Evolutionary conservation across 35 echinoderm and acorn worm species (phyloP).

Genomic region (Heliocidaris erythrogramma): DNA sequence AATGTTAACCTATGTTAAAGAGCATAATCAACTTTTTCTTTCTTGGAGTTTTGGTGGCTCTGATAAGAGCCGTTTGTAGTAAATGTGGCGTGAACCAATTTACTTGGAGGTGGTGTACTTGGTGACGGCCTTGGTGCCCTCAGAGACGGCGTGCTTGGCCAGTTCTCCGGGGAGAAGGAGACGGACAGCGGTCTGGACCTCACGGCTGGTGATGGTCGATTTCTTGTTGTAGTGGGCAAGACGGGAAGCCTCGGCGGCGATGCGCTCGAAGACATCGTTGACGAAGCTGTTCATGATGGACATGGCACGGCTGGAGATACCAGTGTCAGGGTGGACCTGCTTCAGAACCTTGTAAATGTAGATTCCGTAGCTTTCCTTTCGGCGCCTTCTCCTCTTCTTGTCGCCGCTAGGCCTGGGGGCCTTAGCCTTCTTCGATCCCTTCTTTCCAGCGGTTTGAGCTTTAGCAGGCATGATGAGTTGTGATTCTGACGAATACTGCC

Average conservation of each 20-base stretch:
- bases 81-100: not conserved
- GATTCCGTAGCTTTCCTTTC: conserved; percentile 70
- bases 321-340: conserved; percentile 87
- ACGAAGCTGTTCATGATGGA: conserved; percentile 92
- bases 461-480: conserved; percentile 16
- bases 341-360: conserved; percentile 68
- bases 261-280: conserved; percentile 87
- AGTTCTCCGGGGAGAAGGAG: conserved; percentile 86
- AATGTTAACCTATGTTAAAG: no score
- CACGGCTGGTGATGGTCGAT: conserved; percentile 80
- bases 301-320: conserved; percentile 85
- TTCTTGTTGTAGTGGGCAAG: conserved; percentile 80
- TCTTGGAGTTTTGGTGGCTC: conserved; percentile 31
- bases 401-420: conserved; percentile 23
- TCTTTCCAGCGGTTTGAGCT: conserved; percentile 30
- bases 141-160: conserved; percentile 83
- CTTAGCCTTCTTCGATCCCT: conserved; percentile 41
- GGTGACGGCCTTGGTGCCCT: conserved; percentile 71
- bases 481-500: not conserved
- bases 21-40: not conserved
- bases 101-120: conserved; percentile 58
- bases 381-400: conserved; percentile 16
- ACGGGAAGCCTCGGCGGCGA: conserved; percentile 75
- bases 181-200: conserved; percentile 71
- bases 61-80: conserved; percentile 18